These are phyloP conservation scores for Podabrus alpinus DNA, from an alignment of 2,888 invertebrate species.

Conservation along the genomic window DNA sequence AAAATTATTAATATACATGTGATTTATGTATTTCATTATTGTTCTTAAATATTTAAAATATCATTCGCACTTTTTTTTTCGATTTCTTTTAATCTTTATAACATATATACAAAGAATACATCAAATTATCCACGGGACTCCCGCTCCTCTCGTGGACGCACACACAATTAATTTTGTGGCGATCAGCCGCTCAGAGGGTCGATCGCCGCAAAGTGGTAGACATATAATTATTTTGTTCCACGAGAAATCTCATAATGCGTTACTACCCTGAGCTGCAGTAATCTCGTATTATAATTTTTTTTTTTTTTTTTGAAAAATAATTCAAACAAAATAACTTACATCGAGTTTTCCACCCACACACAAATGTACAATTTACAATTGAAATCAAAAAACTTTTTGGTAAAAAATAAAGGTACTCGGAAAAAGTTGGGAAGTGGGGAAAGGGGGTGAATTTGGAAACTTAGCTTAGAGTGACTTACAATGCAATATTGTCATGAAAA, in stretches of 20 bases:
- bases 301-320: not conserved
- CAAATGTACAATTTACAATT: not conserved
- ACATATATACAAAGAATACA: slow-evolving; percentile 48
- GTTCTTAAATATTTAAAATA: slow-evolving; percentile 48
- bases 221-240: not conserved
- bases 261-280: not conserved
- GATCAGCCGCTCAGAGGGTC: not conserved
- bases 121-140: slow-evolving; percentile 29
- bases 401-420: not conserved
- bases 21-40: slow-evolving; percentile 37
- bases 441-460: not conserved
- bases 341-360: not conserved
- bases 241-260: not conserved
- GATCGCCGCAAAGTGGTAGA: not conserved
- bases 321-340: not conserved
- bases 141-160: not conserved
- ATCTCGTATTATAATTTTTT: not conserved
- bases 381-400: not conserved
- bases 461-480: not conserved
- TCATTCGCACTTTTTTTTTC: slow-evolving; percentile 47
- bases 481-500: slow-evolving; percentile 20
- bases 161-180: not conserved
- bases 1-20: slow-evolving; percentile 30
- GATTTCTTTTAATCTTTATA: too few relatives aligned
- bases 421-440: not conserved